These are phyloP conservation scores for Resseliella maxima DNA, from an alignment of 2,888 invertebrate genomes.

Conservation along the genomic window DNA sequence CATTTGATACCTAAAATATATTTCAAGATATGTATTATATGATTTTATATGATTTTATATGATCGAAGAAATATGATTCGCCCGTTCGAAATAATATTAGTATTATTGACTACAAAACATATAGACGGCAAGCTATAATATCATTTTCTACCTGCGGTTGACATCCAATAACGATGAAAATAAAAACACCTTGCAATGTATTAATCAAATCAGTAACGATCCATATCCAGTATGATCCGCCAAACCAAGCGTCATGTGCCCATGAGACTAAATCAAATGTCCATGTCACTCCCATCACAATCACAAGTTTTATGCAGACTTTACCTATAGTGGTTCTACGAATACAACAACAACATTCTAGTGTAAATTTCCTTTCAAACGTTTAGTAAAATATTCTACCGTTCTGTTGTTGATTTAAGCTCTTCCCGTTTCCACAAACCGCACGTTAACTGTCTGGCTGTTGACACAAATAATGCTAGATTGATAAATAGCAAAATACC, in stretches of 20 bases:
- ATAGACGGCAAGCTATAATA: constrained; percentile 60
- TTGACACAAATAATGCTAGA: constrained; percentile 81
- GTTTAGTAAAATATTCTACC: constrained; percentile 66
- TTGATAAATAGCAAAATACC: constrained; percentile 83
- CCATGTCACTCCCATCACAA: constrained; percentile 83
- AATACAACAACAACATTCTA: constrained; percentile 59
- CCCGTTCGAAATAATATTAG: too few relatives aligned
- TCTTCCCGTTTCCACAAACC: constrained; percentile 89
- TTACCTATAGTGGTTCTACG: constrained; percentile 82
- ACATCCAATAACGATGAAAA: constrained; percentile 78
- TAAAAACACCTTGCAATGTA: constrained; percentile 80
- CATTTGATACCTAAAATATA: neutral
- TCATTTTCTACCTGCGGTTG: constrained; percentile 80
- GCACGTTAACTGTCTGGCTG: constrained; percentile 86
- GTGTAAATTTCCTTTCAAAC: neutral
- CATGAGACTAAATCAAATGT: constrained; percentile 86
- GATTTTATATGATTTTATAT: constrained; percentile 54
- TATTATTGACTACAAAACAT: neutral
- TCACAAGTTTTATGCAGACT: constrained; percentile 87
- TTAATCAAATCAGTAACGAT: constrained; percentile 87
- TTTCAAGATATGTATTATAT: neutral
- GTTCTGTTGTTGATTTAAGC: constrained; percentile 84
- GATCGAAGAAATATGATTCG: neutral
- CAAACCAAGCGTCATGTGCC: constrained; percentile 71
- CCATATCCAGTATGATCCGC: constrained; percentile 84